Conservation (phyloP, 2,888 invertebrate species). For the Teleiodes luculella region DNA sequence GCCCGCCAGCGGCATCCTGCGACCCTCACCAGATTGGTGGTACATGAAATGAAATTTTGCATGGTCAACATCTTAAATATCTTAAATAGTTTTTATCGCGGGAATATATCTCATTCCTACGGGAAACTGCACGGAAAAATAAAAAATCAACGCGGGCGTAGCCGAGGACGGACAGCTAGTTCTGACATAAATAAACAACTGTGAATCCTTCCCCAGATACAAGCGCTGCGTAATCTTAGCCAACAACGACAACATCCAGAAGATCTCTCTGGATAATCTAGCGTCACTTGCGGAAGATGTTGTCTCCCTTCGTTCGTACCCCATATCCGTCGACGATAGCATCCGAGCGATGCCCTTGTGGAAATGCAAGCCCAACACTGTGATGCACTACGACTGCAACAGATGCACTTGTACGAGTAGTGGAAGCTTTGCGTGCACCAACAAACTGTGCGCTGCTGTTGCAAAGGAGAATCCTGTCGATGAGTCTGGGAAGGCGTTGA, state of each 20-base stretch:
- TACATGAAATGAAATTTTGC: too few species aligned
- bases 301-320: too few species aligned
- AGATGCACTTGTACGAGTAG: constrained; percentile 67
- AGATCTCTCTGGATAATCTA: background rate
- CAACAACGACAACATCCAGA: constrained; percentile 7
- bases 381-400: constrained; percentile 69
- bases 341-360: background rate
- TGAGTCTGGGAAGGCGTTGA: background rate
- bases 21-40: too few species aligned
- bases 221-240: constrained; percentile 37
- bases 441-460: constrained; percentile 38
- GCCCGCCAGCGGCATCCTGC: too few species aligned
- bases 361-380: constrained; percentile 64
- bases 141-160: too few species aligned
- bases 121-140: too few species aligned
- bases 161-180: too few species aligned
- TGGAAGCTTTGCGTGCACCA: constrained; percentile 63
- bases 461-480: background rate
- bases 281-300: background rate
- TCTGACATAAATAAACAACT: too few species aligned
- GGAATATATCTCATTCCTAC: too few species aligned
- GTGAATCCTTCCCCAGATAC: constrained; percentile 43
- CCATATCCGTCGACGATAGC: background rate
- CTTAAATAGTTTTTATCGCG: too few species aligned
- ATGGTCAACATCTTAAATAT: too few species aligned